phyloP scores from a whole-genome alignment of 2,113 vertebrate genomes.

The Blennius ocellaris region DNA sequence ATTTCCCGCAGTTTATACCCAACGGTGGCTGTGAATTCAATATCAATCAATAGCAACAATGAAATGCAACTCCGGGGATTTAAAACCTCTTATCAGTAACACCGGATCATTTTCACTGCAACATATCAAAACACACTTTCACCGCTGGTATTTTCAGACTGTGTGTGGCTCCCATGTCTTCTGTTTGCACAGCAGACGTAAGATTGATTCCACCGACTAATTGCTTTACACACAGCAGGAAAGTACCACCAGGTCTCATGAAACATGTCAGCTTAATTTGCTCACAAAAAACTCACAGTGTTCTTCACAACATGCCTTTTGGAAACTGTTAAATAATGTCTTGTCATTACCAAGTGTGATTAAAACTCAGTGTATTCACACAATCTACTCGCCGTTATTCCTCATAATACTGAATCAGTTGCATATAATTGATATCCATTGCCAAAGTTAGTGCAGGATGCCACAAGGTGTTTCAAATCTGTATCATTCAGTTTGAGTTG shows the following conservation, averaged over 20 bases:
- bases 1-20: conserved; percentile 46
- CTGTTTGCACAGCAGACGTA: conserved; percentile 34
- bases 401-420: too few relatives aligned
- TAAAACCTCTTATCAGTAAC: conserved; percentile 63
- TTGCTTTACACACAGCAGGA: conserved; percentile 46
- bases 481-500: too few relatives aligned
- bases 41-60: conserved; percentile 74
- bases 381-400: too few relatives aligned
- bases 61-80: conserved; percentile 62
- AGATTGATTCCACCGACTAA: conserved; percentile 66
- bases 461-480: not conserved
- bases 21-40: conserved; percentile 58
- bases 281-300: too few relatives aligned
- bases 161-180: conserved; percentile 17
- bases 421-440: too few relatives aligned
- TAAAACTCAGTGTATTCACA: conserved; percentile 28
- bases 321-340: not conserved
- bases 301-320: conserved; percentile 23
- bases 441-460: not conserved
- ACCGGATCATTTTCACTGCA: conserved; percentile 58
- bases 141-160: conserved; percentile 42
- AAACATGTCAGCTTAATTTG: conserved; percentile 30
- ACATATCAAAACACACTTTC: conserved; percentile 33
- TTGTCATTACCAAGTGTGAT: conserved; percentile 5
- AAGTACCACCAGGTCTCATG: conserved; percentile 20